Evolutionary conservation across 2,888 invertebrate species (phyloP).

Genomic region (Chaetogeoica ovagalla): DNA sequence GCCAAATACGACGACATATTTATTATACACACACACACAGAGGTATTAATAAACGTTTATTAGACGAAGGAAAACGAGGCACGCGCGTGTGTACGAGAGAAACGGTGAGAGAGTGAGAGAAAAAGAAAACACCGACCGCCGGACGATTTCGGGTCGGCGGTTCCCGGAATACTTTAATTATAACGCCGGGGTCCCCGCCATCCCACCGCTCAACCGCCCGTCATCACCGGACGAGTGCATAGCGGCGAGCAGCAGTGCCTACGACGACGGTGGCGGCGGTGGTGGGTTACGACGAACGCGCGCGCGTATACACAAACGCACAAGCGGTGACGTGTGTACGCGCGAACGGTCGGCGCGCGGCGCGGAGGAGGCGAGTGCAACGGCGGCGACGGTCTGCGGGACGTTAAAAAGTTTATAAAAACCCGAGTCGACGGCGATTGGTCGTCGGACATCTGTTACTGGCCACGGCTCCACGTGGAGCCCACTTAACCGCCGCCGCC

Average conservation of each 20-base stretch:
- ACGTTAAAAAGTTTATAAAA: slow-evolving; percentile 53
- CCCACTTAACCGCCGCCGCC: slow-evolving; percentile 44
- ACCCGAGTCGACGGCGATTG: slow-evolving; percentile 51
- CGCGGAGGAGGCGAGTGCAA: neutral
- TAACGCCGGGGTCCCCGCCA: slow-evolving; percentile 45
- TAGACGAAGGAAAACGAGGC: neutral
- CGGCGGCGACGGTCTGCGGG: slow-evolving; percentile 38
- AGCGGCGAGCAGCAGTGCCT: neutral
- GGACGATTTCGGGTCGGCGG: slow-evolving; percentile 53
- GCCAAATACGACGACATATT: too few species aligned
- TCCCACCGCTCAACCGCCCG: too few species aligned
- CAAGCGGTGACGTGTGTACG: neutral
- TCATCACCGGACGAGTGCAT: neutral
- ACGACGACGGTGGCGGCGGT: slow-evolving; percentile 13
- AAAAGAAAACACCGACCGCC: slow-evolving; percentile 34
- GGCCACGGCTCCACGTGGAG: slow-evolving; percentile 54
- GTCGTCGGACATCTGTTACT: slow-evolving; percentile 44
- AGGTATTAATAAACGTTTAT: slow-evolving; percentile 46
- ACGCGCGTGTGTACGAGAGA: slow-evolving; percentile 4
- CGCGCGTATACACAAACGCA: neutral
- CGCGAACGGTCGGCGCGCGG: neutral
- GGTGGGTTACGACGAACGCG: neutral
- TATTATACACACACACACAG: too few species aligned
- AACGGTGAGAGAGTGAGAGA: neutral
- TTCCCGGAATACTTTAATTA: slow-evolving; percentile 53